Percentiles rank a stretch among this genome's conserved stretches.
Conservation (phyloP, 2,797 vertebrate species). For the Mycteria americana region DNA sequence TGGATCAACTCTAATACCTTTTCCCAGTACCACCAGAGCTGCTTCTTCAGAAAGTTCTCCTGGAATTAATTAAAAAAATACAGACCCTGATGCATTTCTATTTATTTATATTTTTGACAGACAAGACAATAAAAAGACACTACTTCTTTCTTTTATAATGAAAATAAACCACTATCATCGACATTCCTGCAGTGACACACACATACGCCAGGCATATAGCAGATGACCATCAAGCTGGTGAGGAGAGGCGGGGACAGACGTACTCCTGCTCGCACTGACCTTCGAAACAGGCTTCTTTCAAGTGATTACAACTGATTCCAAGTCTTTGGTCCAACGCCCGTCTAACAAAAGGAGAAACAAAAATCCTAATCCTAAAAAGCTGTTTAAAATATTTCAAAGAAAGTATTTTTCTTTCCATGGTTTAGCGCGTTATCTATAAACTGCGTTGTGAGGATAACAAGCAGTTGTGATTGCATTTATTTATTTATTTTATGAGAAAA, state of each 20-base stretch:
- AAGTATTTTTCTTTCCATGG: not conserved
- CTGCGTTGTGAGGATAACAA: not conserved
- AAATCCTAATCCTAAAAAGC: not conserved
- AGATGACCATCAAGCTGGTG: no score
- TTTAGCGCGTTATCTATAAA: not conserved
- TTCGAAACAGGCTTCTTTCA: not conserved
- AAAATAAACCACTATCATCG: not conserved
- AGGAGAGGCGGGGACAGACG: not conserved
- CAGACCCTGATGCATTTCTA: not conserved
- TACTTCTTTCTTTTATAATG: not conserved
- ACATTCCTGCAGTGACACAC: not conserved
- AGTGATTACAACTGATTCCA: fast-evolving
- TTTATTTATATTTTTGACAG: not conserved
- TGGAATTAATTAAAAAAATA: not conserved
- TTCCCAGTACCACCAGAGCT: not conserved
- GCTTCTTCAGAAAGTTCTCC: not conserved
- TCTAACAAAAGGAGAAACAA: not conserved
- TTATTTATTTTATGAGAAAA: not conserved
- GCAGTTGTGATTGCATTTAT: not conserved
- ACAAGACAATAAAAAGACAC: not conserved
- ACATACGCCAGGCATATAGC: not conserved
- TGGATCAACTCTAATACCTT: not conserved
- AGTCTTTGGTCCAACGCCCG: not conserved
- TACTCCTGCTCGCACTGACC: not conserved
- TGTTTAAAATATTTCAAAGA: not conserved